Base-by-base conservation (phyloP, 2,113 vertebrate species). In the Nyctibius bracteatus region DNA sequence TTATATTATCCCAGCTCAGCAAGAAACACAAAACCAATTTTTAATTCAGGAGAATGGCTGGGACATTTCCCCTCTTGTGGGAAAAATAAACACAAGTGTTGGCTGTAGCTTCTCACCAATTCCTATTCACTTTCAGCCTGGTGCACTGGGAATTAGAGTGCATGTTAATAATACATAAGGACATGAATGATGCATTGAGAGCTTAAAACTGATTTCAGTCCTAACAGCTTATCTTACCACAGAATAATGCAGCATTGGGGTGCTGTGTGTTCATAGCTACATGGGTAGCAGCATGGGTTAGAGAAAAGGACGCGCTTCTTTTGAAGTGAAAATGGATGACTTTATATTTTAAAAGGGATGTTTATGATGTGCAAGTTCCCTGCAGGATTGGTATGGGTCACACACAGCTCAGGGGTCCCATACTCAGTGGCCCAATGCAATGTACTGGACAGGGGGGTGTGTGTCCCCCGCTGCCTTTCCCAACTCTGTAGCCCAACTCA, bases 361-460 rank as follows among this genome's bases (percentile, higher is more conserved):
- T n/a, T 81, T 35, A 18, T 17, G 54, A 39, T 23, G 25, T 47
- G 31, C 20, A 61, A 70, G 31, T 54, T 73, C 44, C 46, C 19
- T 23, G 35, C 16, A 66, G 63, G 59, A 19, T 24, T 35, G 43
- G 25, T 37, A 30, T 12, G 6, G 19, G 24, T 65, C 62, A 58
- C 27, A 35, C 8, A 8, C 1, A 3, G 13, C 8, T 59, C 35
- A n/a, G 27, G 39, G 54, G 8, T 58, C 49, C 44, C 39, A 28
- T 13, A 24, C 16, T 30, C 43, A 55, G 51, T 13, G 33, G 12
- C 27, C 27, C 33, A 30, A 15, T 61, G 59, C 68, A 33, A 19
- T 3, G 44, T 65, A 16, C 37, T 1, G 1, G 49, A 21, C 4
- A 7, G 5, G 13, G 43, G 8, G 11, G 3, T 4, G 12, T 27